phyloP scores from a whole-genome alignment of 2,113 vertebrate genomes.

The Lutjanus erythropterus region DNA sequence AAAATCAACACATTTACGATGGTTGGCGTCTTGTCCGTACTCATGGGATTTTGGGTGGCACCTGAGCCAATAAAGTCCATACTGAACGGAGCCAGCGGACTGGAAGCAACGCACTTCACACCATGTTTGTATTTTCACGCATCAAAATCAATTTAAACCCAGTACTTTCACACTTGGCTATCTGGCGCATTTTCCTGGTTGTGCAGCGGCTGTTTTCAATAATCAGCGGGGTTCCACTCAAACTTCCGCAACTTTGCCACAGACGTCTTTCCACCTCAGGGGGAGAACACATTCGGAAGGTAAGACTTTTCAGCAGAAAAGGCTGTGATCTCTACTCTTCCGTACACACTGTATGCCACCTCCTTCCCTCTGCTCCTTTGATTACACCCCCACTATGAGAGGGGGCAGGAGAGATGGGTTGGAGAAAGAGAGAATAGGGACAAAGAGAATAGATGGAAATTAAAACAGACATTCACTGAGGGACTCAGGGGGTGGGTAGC shows the following conservation, averaged over 20 bases:
- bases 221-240: conserved; percentile 54
- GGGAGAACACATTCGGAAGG: conserved; percentile 21
- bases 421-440: neutral
- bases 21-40: conserved; percentile 31
- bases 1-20: conserved; percentile 11
- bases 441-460: neutral
- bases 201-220: conserved; percentile 62
- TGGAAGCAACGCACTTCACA: conserved; percentile 61
- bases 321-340: conserved; percentile 36
- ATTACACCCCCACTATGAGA: conserved; percentile 58
- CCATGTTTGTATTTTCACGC: conserved; percentile 65
- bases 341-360: conserved; percentile 4
- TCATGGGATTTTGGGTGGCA: conserved; percentile 32
- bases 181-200: conserved; percentile 39
- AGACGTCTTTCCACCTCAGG: conserved; percentile 22
- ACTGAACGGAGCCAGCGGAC: conserved; percentile 50
- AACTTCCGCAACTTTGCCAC: conserved; percentile 49
- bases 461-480: no score
- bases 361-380: conserved; percentile 39
- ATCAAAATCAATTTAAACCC: conserved; percentile 64
- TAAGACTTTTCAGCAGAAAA: conserved; percentile 38
- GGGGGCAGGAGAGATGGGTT: neutral
- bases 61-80: conserved; percentile 54
- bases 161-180: conserved; percentile 58
- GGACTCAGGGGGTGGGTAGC: no score